Conservation (phyloP, 1,140 invertebrate genomes). For the Drosophila cardini region DNA sequence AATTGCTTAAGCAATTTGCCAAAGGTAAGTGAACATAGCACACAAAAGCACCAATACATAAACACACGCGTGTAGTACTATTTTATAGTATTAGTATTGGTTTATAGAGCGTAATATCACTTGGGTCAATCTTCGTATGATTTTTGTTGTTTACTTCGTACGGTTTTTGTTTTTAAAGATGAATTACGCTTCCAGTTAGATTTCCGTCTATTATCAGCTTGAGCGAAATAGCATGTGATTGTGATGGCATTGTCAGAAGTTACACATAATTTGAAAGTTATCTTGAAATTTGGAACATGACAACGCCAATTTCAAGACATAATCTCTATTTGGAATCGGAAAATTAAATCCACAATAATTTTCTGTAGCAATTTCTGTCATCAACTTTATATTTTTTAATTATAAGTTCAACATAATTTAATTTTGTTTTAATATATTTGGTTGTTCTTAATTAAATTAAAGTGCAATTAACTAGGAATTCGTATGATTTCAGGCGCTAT, state of each 20-base stretch:
- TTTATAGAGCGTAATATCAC: slow-evolving; percentile 35
- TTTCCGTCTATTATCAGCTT: slow-evolving; percentile 41
- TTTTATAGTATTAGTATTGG: background rate
- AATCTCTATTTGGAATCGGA: no score
- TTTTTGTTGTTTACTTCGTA: slow-evolving; percentile 26
- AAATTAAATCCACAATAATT: no score
- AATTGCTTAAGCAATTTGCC: slow-evolving; percentile 66
- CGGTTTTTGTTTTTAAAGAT: slow-evolving; percentile 7
- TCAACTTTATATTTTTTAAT: no score
- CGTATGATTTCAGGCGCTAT: no score
- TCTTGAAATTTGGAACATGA: background rate
- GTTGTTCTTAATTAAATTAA: no score
- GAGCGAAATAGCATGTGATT: slow-evolving; percentile 24
- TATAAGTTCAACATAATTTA: no score
- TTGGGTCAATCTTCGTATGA: slow-evolving; percentile 1
- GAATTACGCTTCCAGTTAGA: slow-evolving; percentile 18
- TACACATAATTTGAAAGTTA: slow-evolving; percentile 12
- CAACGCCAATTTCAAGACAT: background rate
- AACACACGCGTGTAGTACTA: background rate
- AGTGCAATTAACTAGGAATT: no score
- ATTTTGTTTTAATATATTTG: no score
- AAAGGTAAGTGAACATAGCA: slow-evolving; percentile 63
- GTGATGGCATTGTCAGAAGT: slow-evolving; percentile 15
- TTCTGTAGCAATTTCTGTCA: no score
- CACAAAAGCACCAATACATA: background rate